Evolutionary conservation across 2,888 invertebrate genomes (phyloP).

Genomic region (Drosophila heteroneura): DNA sequence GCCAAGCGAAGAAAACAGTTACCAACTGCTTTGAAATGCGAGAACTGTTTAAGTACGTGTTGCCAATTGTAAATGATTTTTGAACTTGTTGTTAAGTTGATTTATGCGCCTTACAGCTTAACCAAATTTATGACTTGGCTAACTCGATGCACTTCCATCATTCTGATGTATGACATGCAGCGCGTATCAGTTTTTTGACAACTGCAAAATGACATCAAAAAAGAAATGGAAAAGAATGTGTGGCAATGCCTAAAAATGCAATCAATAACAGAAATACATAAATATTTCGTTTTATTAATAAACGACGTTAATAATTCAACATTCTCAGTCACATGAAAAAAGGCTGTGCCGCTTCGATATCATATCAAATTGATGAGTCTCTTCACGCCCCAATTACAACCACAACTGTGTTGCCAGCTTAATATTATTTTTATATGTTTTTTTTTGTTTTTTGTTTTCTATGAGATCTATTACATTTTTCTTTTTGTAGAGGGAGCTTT

Average conservation of each 20-base stretch:
- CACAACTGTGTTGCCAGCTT: slow-evolving; percentile 25
- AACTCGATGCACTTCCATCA: slow-evolving; percentile 22
- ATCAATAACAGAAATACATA: slow-evolving; percentile 21
- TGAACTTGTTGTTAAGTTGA: slow-evolving; percentile 14
- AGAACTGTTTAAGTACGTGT: slow-evolving; percentile 41
- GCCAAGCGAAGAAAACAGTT: neutral
- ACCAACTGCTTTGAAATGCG: slow-evolving; percentile 5
- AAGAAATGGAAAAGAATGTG: neutral
- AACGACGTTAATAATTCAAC: slow-evolving; percentile 10
- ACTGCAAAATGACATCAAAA: slow-evolving; percentile 29
- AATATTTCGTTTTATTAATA: slow-evolving; percentile 16
- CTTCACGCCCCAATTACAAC: slow-evolving; percentile 64
- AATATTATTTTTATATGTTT: neutral
- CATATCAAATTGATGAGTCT: slow-evolving; percentile 65
- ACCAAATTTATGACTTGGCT: slow-evolving; percentile 31
- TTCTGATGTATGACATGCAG: slow-evolving; percentile 24
- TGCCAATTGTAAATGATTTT: slow-evolving; percentile 43
- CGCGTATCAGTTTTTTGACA: slow-evolving; percentile 31
- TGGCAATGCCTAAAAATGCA: slow-evolving; percentile 26
- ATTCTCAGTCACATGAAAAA: slow-evolving; percentile 1
- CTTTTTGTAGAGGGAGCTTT: no score
- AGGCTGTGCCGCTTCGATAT: slow-evolving; percentile 30
- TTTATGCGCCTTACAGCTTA: slow-evolving; percentile 18
- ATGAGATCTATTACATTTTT: slow-evolving; percentile 5
- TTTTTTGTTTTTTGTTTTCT: slow-evolving; percentile 2